A percentile compares a stretch with the other conserved stretches of the same genome.
phyloP scores from a whole-genome alignment of 2,113 vertebrate genomes.

The Phocoena phocoena region DNA sequence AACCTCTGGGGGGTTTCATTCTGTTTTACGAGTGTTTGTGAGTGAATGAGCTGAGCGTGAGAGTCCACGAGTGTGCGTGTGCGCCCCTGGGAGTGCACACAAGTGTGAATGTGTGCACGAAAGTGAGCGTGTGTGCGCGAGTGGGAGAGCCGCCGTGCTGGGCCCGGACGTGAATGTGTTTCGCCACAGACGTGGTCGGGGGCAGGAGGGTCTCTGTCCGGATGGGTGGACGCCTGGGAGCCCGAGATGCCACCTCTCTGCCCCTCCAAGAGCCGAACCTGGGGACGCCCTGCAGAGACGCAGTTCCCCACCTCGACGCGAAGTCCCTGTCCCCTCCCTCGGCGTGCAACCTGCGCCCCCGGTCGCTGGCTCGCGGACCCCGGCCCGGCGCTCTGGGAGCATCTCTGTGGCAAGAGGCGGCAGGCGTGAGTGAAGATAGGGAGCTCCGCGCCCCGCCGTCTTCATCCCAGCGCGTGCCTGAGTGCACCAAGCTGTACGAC shows the following conservation, averaged over 20 bases:
- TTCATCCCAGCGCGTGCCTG: rapidly evolving
- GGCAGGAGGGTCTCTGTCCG: background rate
- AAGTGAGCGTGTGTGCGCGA: too few species aligned
- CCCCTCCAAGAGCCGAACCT: background rate
- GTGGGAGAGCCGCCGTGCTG: rapidly evolving
- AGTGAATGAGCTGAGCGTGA: background rate
- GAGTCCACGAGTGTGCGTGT: background rate
- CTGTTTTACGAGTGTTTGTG: background rate
- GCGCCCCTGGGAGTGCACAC: background rate
- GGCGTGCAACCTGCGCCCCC: too few species aligned
- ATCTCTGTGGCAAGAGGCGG: background rate
- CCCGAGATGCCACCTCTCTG: background rate
- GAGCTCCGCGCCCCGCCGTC: background rate
- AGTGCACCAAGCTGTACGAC: rapidly evolving
- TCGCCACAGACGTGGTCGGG: rapidly evolving
- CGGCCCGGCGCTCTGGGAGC: background rate
- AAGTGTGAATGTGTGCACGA: background rate
- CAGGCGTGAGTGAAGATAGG: background rate
- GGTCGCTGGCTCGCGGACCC: background rate
- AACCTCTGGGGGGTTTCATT: background rate
- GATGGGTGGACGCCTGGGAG: background rate
- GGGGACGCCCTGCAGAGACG: background rate
- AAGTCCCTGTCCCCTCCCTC: background rate
- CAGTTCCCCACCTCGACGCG: background rate
- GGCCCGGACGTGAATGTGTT: background rate